phyloP scores from a whole-genome alignment of 2,888 invertebrate genomes.

The Eudasyphora cyanicolor region DNA sequence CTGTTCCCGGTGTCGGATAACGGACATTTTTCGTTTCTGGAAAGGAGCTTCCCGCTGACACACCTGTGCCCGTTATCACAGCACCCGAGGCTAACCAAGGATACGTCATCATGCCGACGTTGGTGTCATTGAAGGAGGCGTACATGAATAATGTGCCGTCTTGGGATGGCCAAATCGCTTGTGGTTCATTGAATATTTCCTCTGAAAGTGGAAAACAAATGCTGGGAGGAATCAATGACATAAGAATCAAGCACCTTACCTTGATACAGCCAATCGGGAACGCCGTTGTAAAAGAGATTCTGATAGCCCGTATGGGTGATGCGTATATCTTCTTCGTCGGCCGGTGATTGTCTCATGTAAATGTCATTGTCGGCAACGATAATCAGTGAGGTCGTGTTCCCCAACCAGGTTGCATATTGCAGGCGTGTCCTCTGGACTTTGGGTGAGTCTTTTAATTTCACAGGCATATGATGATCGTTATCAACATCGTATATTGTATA shows the following conservation, averaged over 20 bases:
- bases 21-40: slow-evolving; percentile 89
- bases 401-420: slow-evolving; percentile 92
- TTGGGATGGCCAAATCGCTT: slow-evolving; percentile 92
- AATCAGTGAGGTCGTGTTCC: slow-evolving; percentile 87
- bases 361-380: slow-evolving; percentile 94
- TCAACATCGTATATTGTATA: slow-evolving; percentile 95
- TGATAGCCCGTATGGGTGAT: slow-evolving; percentile 89
- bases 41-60: slow-evolving; percentile 84
- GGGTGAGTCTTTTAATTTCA: slow-evolving; percentile 88
- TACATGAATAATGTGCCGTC: slow-evolving; percentile 92
- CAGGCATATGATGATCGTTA: slow-evolving; percentile 93
- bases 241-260: slow-evolving; percentile 81
- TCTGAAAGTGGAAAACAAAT: slow-evolving; percentile 82
- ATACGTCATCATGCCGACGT: slow-evolving; percentile 88
- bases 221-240: neutral
- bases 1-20: slow-evolving; percentile 93
- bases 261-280: slow-evolving; percentile 98
- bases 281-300: slow-evolving; percentile 93
- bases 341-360: slow-evolving; percentile 88
- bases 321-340: slow-evolving; percentile 84
- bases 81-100: slow-evolving; percentile 90
- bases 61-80: slow-evolving; percentile 83
- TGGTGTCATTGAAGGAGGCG: slow-evolving; percentile 91
- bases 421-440: slow-evolving; percentile 86
- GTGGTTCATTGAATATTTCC: slow-evolving; percentile 90